A percentile compares a stretch with the other conserved stretches of the same genome.
Evolutionary conservation across 2,797 vertebrate genomes (phyloP).

Genomic region (Hirundo rustica): DNA sequence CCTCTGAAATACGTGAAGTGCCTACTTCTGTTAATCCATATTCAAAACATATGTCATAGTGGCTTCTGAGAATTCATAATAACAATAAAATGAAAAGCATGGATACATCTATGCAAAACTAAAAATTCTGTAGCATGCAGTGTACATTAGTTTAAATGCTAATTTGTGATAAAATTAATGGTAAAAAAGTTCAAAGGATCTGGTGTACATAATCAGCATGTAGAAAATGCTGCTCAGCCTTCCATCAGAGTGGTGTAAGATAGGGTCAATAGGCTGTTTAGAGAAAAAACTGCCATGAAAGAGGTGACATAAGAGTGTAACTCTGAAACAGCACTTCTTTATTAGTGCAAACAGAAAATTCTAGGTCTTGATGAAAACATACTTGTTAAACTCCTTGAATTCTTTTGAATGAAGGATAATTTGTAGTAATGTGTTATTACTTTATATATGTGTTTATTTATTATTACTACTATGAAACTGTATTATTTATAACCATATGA

Average conservation of each 20-base stretch:
- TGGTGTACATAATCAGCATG: not conserved
- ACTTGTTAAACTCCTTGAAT: not conserved
- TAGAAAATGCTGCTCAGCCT: not conserved
- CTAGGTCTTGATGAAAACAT: not conserved
- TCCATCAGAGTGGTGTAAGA: not conserved
- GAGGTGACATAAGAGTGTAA: not conserved
- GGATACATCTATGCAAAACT: not conserved
- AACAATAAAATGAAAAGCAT: not conserved
- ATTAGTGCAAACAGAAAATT: not conserved
- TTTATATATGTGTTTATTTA: not conserved
- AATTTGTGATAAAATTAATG: not conserved
- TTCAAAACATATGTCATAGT: not conserved
- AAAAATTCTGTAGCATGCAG: not conserved
- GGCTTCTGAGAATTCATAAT: not conserved
- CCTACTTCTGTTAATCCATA: constrained; percentile 1
- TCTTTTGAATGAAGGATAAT: not conserved
- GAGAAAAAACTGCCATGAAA: not conserved
- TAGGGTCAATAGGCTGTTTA: not conserved
- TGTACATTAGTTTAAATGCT: not conserved
- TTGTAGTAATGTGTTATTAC: not conserved
- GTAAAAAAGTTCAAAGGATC: not conserved
- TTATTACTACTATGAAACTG: not conserved
- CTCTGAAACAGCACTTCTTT: not conserved
- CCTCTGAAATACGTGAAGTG: not conserved
- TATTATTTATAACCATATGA: not conserved